Evolutionary conservation across 2,888 invertebrate genomes (phyloP).

Genomic region (Xiphydria camelus): DNA sequence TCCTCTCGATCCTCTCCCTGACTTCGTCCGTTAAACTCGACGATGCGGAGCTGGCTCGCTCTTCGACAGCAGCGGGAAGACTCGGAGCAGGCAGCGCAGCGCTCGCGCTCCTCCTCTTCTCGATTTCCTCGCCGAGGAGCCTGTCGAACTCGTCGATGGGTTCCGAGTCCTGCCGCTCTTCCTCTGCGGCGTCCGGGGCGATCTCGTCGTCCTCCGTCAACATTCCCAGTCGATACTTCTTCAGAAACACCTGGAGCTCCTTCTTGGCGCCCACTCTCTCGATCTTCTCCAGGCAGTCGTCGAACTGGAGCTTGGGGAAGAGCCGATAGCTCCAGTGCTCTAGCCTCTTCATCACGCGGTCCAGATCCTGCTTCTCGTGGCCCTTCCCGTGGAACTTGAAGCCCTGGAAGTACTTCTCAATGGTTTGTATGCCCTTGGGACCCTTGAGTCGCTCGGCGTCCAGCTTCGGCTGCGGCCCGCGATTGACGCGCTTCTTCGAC

Average conservation of each 20-base stretch:
- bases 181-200: slow-evolving; percentile 44
- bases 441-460: slow-evolving; percentile 75
- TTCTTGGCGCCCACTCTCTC: slow-evolving; percentile 85
- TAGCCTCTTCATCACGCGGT: slow-evolving; percentile 75
- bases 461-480: slow-evolving; percentile 70
- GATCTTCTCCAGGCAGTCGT: slow-evolving; percentile 77
- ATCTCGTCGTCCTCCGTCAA: slow-evolving; percentile 39
- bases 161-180: slow-evolving; percentile 57
- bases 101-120: slow-evolving; percentile 48
- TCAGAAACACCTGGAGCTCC: slow-evolving; percentile 72
- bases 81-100: no score
- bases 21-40: slow-evolving; percentile 64
- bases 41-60: not conserved
- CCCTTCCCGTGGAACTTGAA: slow-evolving; percentile 83
- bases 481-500: slow-evolving; percentile 63
- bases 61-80: slow-evolving; percentile 10
- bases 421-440: slow-evolving; percentile 77
- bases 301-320: slow-evolving; percentile 87
- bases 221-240: slow-evolving; percentile 68
- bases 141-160: slow-evolving; percentile 69
- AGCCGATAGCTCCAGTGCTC: slow-evolving; percentile 95
- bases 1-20: slow-evolving; percentile 70
- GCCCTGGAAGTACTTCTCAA: slow-evolving; percentile 78
- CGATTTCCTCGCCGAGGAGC: slow-evolving; percentile 67
- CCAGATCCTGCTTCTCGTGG: slow-evolving; percentile 80